Evolutionary conservation across 2,797 vertebrate genomes (phyloP), one percentile per base, ranked within the genome.

Genomic region (Champsocephalus esox): DNA sequence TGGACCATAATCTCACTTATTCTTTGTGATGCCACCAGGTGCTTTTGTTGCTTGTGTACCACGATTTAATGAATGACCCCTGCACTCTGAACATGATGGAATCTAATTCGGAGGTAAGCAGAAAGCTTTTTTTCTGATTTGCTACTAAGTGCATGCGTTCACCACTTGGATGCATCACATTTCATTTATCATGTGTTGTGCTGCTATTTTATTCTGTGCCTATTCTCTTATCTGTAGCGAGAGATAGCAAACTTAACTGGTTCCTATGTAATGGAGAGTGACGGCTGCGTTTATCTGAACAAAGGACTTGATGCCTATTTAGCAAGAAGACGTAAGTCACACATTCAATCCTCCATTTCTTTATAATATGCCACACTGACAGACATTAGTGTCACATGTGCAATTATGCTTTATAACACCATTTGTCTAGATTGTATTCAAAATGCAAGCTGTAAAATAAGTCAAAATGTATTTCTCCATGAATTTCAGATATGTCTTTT

Each of bases 1-100:
- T 16, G 28, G 32, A 0, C 6, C 3, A 66, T 21, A 38, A 7
- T 74, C 64, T 78, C 16, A 80, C 14, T 75, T 0, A 2, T 14
- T 38, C 11, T 68, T 46, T 85, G 8, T 86, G 7, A 34, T 67
- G 0, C 60, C 56, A 72, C 14, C 85, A 99, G 98, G 94, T 98
- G 71, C 90, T 95, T 0, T 90, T 97, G 85, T 80, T 99, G 77
- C 95, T 99, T 0, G 91, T 97, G 0, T 97, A 98, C 62, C 93
- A 96, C 24, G 93, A 94, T 12, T 93, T 96, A 59, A 94, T 98
- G 93, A 96, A 95, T 84, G 94, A 91, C 52, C 95, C 91, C 0
- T 78, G 84, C 60, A 94, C 95, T 56, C 93, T 96, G 59, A 93
- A 92, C 5, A 83, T 70, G 4, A 89, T 97, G 75, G 95, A 96